Evolutionary conservation across 1,140 invertebrate genomes (phyloP).

Genomic region (Samia ricini): DNA sequence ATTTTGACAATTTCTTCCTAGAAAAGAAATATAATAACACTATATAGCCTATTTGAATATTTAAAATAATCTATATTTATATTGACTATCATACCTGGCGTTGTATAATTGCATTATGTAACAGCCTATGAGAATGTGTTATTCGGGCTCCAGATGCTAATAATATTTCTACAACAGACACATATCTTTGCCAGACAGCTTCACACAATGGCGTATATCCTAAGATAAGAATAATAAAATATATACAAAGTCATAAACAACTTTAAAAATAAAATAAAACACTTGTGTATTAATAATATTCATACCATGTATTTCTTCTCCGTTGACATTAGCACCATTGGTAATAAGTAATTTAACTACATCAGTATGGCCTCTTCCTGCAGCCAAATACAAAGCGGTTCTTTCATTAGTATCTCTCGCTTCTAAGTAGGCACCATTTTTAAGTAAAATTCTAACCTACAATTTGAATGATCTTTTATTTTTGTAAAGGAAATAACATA

Average conservation of each 20-base stretch:
- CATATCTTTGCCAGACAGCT: conserved; percentile 61
- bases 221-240: conserved; percentile 27
- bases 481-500: background rate
- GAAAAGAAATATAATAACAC: conserved; percentile 9
- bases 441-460: conserved; percentile 59
- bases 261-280: background rate
- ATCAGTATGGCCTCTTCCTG: conserved; percentile 50
- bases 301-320: conserved; percentile 85
- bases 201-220: conserved; percentile 66
- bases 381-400: conserved; percentile 59
- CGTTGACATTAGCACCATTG: conserved; percentile 86
- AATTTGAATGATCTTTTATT: conserved; percentile 17
- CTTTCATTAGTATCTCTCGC: conserved; percentile 62
- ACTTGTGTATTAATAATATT: background rate
- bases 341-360: conserved; percentile 64
- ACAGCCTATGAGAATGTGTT: conserved; percentile 62
- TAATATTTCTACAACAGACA: conserved; percentile 52
- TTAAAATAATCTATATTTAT: background rate
- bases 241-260: background rate
- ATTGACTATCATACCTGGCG: conserved; percentile 42
- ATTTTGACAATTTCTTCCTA: conserved; percentile 59
- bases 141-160: conserved; percentile 52
- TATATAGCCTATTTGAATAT: background rate
- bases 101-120: conserved; percentile 64
- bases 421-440: conserved; percentile 56